Conservation (phyloP, 2,888 invertebrate genomes). For the Trachelus stipa region DNA sequence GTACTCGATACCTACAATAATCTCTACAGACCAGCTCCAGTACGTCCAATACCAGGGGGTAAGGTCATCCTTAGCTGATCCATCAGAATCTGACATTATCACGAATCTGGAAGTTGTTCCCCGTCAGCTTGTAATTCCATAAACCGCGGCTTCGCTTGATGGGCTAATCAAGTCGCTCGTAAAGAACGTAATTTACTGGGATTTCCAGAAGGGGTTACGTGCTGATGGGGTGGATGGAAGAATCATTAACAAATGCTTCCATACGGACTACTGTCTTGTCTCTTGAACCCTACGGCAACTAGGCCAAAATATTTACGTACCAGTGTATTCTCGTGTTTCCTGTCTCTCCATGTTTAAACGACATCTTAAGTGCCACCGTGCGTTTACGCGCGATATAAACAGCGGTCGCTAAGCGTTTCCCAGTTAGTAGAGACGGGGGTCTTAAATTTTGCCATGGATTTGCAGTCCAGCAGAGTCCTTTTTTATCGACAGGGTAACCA, state of each 20-base stretch:
- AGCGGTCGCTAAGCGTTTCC: constrained; percentile 41
- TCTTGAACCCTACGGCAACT: constrained; percentile 44
- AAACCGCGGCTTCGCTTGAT: neutral
- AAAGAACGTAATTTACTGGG: constrained; percentile 7
- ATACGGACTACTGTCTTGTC: constrained; percentile 50
- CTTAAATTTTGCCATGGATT: neutral
- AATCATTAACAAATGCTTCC: constrained; percentile 55
- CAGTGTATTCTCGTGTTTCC: constrained; percentile 64
- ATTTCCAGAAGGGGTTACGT: constrained; percentile 1
- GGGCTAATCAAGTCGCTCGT: constrained; percentile 1
- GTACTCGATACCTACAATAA: constrained; percentile 45
- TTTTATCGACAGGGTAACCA: neutral
- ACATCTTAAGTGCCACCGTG: constrained; percentile 63
- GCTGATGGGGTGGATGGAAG: constrained; percentile 10
- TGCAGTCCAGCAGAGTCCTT: neutral
- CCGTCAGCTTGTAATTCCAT: neutral
- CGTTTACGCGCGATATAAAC: constrained; percentile 59
- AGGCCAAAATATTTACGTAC: constrained; percentile 62
- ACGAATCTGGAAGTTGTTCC: neutral
- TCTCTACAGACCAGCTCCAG: constrained; percentile 49
- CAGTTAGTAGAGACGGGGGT: constrained; percentile 33
- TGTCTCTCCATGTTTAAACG: constrained; percentile 61
- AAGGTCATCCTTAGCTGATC: constrained; percentile 20
- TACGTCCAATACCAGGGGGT: constrained; percentile 56
- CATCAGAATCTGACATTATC: neutral